Evolutionary conservation across 1,140 invertebrate species (phyloP).

Genomic region (Ceratina australensis): DNA sequence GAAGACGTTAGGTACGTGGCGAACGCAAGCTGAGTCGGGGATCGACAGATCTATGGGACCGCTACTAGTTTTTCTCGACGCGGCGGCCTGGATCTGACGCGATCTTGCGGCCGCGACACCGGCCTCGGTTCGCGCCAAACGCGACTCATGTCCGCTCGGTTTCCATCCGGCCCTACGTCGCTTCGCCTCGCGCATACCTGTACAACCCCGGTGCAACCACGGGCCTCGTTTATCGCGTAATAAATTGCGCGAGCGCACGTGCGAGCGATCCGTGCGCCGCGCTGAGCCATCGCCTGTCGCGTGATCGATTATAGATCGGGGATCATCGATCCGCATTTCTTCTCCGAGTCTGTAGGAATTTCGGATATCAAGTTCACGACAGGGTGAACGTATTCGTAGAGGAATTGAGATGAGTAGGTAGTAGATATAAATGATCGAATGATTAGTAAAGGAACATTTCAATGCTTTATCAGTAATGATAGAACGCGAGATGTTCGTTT

Average conservation of each 20-base stretch:
- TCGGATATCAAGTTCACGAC: not conserved
- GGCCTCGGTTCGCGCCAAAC: slow-evolving; percentile 19
- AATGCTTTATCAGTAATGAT: too few relatives aligned
- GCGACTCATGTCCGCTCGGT: slow-evolving; percentile 32
- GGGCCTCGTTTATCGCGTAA: slow-evolving; percentile 61
- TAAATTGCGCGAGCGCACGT: slow-evolving; percentile 62
- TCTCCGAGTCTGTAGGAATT: not conserved
- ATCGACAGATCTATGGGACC: slow-evolving; percentile 67
- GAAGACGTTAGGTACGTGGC: slow-evolving; percentile 29
- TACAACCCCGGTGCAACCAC: not conserved
- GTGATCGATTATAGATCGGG: slow-evolving; percentile 37
- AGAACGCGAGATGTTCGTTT: too few relatives aligned
- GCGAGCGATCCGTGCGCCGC: slow-evolving; percentile 27
- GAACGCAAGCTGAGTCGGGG: slow-evolving; percentile 11
- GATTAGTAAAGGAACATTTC: too few relatives aligned
- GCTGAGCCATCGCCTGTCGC: slow-evolving; percentile 23
- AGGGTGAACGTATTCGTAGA: not conserved
- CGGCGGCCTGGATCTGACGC: slow-evolving; percentile 66
- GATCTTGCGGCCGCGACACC: slow-evolving; percentile 46
- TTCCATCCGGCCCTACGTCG: not conserved
- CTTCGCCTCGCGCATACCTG: slow-evolving; percentile 27
- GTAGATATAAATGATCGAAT: not conserved
- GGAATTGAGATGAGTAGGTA: too few relatives aligned
- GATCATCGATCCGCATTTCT: not conserved
- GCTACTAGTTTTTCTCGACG: slow-evolving; percentile 71